Percentiles rank a stretch among this genome's conserved stretches.
Conservation (phyloP, 1,140 invertebrate genomes). For the Pseudomyrmex cubaensis region DNA sequence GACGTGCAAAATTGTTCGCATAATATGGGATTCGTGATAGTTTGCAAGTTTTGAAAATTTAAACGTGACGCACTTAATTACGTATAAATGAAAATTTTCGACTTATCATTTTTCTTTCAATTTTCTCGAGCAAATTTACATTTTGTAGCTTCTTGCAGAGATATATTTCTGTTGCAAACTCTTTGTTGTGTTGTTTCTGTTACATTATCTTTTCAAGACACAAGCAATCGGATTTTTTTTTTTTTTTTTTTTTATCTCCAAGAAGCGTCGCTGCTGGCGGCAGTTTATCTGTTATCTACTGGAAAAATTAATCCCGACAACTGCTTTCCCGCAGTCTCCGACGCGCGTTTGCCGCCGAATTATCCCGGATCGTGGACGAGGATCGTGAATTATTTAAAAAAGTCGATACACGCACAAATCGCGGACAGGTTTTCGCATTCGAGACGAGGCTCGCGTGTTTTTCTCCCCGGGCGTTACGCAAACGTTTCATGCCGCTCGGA, state of each 20-base stretch:
- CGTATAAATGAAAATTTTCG: neutral
- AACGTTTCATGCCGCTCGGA: slow-evolving; percentile 46
- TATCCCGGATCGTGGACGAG: slow-evolving; percentile 32
- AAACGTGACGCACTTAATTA: neutral
- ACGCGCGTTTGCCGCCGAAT: slow-evolving; percentile 30
- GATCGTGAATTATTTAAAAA: slow-evolving; percentile 57
- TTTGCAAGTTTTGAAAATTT: neutral
- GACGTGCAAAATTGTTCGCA: neutral
- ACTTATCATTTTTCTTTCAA: neutral
- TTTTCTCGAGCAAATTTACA: neutral
- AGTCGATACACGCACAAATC: slow-evolving; percentile 37
- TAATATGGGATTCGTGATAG: neutral
- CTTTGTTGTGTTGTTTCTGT: neutral
- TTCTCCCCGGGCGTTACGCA: slow-evolving; percentile 16
- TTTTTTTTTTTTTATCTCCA: neutral
- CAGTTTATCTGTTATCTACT: slow-evolving; percentile 17
- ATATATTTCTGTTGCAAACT: neutral
- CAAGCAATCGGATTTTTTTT: neutral
- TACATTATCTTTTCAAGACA: neutral
- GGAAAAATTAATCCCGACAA: slow-evolving; percentile 44
- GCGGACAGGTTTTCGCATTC: slow-evolving; percentile 30
- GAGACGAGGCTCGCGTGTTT: slow-evolving; percentile 48
- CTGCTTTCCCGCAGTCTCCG: slow-evolving; percentile 28
- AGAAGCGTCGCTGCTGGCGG: neutral
- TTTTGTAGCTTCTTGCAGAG: neutral